phyloP scores from a whole-genome alignment of 2,888 invertebrate species.

The Laothoe populi region DNA sequence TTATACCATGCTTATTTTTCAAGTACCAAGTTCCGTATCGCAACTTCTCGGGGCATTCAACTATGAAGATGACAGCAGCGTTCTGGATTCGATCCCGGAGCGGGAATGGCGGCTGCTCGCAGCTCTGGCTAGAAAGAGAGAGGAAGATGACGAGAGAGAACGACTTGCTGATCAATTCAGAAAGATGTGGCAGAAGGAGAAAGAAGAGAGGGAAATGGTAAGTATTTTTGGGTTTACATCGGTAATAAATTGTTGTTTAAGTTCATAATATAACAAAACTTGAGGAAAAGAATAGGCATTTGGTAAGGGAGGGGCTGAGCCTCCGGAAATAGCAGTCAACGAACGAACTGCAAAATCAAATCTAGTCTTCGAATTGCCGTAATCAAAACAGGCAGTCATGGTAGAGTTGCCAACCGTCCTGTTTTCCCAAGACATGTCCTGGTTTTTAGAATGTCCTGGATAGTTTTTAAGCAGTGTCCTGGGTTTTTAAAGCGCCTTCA shows the following conservation, averaged over 20 bases:
- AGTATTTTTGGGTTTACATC: not conserved
- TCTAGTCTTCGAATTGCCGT: too few relatives aligned
- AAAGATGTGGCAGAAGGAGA: conserved; percentile 78
- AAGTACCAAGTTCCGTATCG: conserved; percentile 59
- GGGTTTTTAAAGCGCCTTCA: too few relatives aligned
- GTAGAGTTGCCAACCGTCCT: too few relatives aligned
- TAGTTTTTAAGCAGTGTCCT: too few relatives aligned
- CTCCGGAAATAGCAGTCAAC: too few relatives aligned
- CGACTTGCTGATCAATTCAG: conserved; percentile 78
- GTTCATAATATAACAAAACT: too few relatives aligned
- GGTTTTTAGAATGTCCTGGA: too few relatives aligned
- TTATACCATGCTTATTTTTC: conserved; percentile 32
- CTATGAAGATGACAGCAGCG: conserved; percentile 48
- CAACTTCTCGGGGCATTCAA: conserved; percentile 53
- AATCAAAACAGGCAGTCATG: too few relatives aligned
- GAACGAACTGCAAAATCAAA: too few relatives aligned
- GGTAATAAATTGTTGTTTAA: not conserved
- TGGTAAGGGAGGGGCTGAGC: too few relatives aligned
- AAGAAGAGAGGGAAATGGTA: conserved; percentile 64
- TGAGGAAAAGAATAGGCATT: too few relatives aligned
- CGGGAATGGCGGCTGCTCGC: conserved; percentile 78
- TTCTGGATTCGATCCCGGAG: conserved; percentile 70
- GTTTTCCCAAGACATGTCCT: too few relatives aligned
- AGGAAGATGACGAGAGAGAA: conserved; percentile 68
- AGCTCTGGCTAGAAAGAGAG: conserved; percentile 76